Percentiles rank a stretch among this genome's conserved stretches.
These are phyloP conservation scores for Calliphora vicina DNA, from an alignment of 1,140 invertebrate genomes.

Conservation along the genomic window DNA sequence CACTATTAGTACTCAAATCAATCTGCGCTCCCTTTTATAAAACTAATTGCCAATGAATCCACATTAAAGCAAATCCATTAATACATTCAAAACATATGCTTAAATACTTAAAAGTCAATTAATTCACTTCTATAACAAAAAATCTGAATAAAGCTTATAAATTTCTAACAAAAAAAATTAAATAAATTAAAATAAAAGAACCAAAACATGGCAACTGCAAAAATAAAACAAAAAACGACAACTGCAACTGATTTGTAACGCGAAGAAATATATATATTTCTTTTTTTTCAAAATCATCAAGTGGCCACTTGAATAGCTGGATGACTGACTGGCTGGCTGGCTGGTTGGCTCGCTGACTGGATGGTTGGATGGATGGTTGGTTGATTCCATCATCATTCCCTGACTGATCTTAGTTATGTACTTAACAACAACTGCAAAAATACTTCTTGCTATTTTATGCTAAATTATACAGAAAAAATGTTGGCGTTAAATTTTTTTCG, in stretches of 20 bases:
- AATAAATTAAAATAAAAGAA: neutral
- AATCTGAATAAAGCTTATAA: neutral
- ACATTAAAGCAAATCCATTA: too few relatives aligned
- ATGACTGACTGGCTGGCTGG: neutral
- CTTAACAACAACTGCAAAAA: conserved; percentile 15
- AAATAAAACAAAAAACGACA: neutral
- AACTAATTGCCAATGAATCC: too few relatives aligned
- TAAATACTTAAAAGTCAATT: neutral
- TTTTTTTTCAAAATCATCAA: neutral
- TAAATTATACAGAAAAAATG: conserved; percentile 32
- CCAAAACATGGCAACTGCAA: neutral
- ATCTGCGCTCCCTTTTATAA: too few relatives aligned
- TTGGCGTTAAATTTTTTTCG: conserved; percentile 34
- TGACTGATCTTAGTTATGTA: neutral
- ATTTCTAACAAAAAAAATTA: neutral
- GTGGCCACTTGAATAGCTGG: neutral
- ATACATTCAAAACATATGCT: neutral
- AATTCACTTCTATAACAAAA: neutral
- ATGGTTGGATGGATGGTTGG: neutral
- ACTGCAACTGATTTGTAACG: conserved; percentile 20
- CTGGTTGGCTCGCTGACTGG: neutral
- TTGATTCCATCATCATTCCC: neutral
- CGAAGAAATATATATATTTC: neutral
- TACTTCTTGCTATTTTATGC: conserved; percentile 19
- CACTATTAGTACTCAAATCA: too few relatives aligned